A percentile compares a stretch with the other conserved stretches of the same genome.
These are phyloP conservation scores for Discoglossus pictus DNA, from an alignment of 2,797 vertebrate species.

Conservation along the genomic window DNA sequence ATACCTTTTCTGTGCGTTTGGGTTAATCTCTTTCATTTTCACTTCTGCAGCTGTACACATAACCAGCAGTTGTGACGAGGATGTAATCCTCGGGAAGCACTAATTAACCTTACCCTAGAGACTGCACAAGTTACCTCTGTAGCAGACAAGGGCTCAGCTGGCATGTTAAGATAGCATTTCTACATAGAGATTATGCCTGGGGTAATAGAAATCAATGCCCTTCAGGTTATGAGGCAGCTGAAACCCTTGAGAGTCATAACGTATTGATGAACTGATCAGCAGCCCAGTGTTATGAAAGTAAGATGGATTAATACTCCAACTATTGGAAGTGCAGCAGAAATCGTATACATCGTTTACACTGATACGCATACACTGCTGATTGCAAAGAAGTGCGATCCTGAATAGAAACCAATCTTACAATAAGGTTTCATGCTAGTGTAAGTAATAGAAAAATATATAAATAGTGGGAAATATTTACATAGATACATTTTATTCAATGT, in stretches of 20 bases:
- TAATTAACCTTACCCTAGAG: conserved; percentile 52
- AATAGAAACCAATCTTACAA: no score
- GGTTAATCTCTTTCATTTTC: conserved; percentile 46
- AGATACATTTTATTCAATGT: no score
- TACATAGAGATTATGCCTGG: conserved; percentile 47
- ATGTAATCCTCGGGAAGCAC: conserved; percentile 40
- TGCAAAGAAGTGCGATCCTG: no score
- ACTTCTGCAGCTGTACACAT: conserved; percentile 34
- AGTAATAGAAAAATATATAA: no score
- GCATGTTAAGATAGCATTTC: conserved; percentile 49
- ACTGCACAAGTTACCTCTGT: conserved; percentile 49
- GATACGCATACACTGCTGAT: no score
- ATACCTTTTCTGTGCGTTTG: conserved; percentile 37
- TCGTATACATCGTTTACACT: neutral
- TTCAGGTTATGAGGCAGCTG: conserved; percentile 28
- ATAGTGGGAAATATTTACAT: no score
- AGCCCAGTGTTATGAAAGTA: conserved; percentile 33
- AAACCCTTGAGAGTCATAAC: conserved; percentile 42
- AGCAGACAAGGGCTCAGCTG: conserved; percentile 45
- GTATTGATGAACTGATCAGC: conserved; percentile 51
- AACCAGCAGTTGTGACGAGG: conserved; percentile 44
- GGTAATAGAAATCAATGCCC: conserved; percentile 50
- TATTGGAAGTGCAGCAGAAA: conserved; percentile 15
- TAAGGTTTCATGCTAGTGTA: no score
- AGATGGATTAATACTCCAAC: conserved; percentile 33